Percentiles rank a stretch among this genome's conserved stretches.
These are phyloP conservation scores for Dicentrarchus labrax DNA, from an alignment of 2,113 vertebrate genomes.

Conservation along the genomic window DNA sequence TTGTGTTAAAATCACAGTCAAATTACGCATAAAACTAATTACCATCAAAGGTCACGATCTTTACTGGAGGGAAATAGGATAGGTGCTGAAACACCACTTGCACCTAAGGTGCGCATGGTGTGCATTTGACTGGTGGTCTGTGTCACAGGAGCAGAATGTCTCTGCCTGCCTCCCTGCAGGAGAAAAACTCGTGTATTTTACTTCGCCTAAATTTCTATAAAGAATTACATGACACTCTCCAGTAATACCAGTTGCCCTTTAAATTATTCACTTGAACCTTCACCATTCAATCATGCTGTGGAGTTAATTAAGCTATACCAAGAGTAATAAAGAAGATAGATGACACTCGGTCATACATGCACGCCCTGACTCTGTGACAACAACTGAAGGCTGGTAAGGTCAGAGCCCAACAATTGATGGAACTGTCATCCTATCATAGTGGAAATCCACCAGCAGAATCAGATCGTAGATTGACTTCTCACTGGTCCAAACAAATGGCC, in stretches of 20 bases:
- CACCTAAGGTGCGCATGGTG: not conserved
- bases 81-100: constrained; percentile 22
- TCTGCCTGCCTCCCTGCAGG: constrained; percentile 1
- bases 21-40: constrained; percentile 60
- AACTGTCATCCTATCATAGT: constrained; percentile 74
- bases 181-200: constrained; percentile 17
- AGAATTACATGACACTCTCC: constrained; percentile 65
- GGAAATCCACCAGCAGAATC: constrained; percentile 71
- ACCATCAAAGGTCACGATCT: constrained; percentile 51
- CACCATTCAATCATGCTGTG: constrained; percentile 70
- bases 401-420: constrained; percentile 80
- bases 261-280: constrained; percentile 80
- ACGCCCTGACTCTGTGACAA: constrained; percentile 65
- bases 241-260: constrained; percentile 78
- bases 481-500: constrained; percentile 60
- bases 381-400: constrained; percentile 80
- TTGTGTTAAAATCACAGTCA: constrained; percentile 58
- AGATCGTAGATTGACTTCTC: constrained; percentile 65
- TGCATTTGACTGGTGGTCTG: not conserved
- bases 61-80: constrained; percentile 7
- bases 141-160: not conserved
- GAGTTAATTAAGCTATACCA: constrained; percentile 83
- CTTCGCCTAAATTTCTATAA: constrained; percentile 53
- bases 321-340: constrained; percentile 85
- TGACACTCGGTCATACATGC: constrained; percentile 67